Conservation (phyloP, 2,888 invertebrate genomes). For the Leptinotarsa haldemani region DNA sequence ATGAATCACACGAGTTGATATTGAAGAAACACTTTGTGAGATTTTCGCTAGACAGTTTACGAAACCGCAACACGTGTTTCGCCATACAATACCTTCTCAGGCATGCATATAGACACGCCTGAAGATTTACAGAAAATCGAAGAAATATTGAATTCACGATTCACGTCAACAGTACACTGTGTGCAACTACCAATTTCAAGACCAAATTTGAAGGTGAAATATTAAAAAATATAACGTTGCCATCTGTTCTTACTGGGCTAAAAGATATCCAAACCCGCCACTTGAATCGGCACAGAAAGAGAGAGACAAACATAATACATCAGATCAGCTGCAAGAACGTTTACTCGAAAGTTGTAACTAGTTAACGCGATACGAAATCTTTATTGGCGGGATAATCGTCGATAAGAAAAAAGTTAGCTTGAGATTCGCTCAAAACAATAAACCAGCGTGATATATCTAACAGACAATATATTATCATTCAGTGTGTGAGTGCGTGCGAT, state of each 20-base stretch:
- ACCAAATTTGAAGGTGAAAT: background rate
- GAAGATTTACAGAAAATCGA: no score
- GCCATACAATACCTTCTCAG: no score
- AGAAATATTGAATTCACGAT: no score
- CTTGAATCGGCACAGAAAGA: background rate
- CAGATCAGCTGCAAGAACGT: constrained; percentile 10
- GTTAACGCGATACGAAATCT: constrained; percentile 15
- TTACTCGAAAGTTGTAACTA: constrained; percentile 19
- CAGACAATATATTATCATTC: background rate
- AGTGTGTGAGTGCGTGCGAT: constrained; percentile 1
- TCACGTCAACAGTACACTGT: no score
- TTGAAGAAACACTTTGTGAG: no score
- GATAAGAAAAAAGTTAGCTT: background rate
- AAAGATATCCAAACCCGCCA: constrained; percentile 8
- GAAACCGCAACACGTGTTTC: no score
- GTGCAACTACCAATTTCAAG: no score
- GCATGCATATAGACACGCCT: no score
- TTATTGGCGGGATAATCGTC: constrained; percentile 18
- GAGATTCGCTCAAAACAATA: background rate
- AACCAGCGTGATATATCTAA: background rate
- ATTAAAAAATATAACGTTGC: background rate
- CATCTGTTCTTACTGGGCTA: constrained; percentile 3
- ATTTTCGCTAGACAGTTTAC: no score
- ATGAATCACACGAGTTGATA: no score
- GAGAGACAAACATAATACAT: constrained; percentile 2